These are phyloP conservation scores for Caenorhabditis japonica DNA, from an alignment of 2,888 invertebrate species.

Conservation along the genomic window DNA sequence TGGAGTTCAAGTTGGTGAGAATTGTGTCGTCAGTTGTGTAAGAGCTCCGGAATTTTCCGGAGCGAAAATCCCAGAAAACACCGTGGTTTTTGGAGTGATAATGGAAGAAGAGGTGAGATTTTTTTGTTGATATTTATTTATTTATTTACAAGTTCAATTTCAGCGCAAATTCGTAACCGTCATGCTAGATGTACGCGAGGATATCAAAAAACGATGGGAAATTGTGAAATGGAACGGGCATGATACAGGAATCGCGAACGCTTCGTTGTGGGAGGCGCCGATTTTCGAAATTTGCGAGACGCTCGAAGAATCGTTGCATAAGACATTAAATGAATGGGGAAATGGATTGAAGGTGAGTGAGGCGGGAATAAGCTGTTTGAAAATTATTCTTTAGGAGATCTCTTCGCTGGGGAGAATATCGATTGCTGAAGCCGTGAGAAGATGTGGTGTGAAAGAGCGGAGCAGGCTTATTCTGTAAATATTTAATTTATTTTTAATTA, in stretches of 20 bases:
- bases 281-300: conserved; percentile 29
- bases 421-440: conserved; percentile 25
- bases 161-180: conserved; percentile 48
- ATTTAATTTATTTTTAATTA: not conserved
- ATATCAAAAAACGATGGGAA: conserved; percentile 55
- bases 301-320: conserved; percentile 26
- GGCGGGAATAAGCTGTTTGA: not conserved
- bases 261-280: conserved; percentile 45
- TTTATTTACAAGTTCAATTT: conserved; percentile 38
- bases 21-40: conserved; percentile 39
- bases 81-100: conserved; percentile 42
- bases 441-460: conserved; percentile 37
- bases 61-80: conserved; percentile 16
- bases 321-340: conserved; percentile 24
- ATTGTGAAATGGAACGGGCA: conserved; percentile 49
- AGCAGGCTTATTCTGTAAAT: conserved; percentile 15
- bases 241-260: conserved; percentile 31
- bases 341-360: conserved; percentile 18
- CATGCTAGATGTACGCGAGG: conserved; percentile 46
- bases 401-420: conserved; percentile 19
- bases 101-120: conserved; percentile 20
- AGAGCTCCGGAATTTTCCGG: not conserved
- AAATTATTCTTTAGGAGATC: conserved; percentile 3
- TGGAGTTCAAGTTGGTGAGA: conserved; percentile 17
- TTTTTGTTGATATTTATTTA: not conserved